phyloP scores from a whole-genome alignment of 2,888 invertebrate species.

The Fragum whitleyi region DNA sequence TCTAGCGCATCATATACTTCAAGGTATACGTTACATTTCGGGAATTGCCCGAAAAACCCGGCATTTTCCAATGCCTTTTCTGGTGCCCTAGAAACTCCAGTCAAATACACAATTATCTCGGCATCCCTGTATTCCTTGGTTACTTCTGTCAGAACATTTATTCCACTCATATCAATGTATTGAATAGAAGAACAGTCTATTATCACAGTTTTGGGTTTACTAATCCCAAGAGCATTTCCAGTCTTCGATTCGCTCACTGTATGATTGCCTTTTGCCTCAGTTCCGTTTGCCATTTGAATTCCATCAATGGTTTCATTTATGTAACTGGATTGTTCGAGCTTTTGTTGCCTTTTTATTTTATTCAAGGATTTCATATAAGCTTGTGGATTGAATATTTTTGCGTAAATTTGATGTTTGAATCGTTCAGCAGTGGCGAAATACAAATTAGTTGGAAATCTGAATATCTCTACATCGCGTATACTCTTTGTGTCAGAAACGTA shows the following conservation, averaged over 20 bases:
- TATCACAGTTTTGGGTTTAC: slow-evolving; percentile 51
- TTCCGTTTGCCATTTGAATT: background rate
- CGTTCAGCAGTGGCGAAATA: slow-evolving; percentile 63
- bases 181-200: slow-evolving; percentile 75
- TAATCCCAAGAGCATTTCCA: background rate
- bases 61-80: slow-evolving; percentile 30
- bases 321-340: background rate
- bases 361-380: background rate
- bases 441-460: slow-evolving; percentile 50
- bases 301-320: background rate
- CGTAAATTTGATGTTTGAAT: slow-evolving; percentile 55
- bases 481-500: slow-evolving; percentile 15
- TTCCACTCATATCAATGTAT: slow-evolving; percentile 77
- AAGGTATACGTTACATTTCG: slow-evolving; percentile 35
- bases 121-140: slow-evolving; percentile 58
- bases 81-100: slow-evolving; percentile 23
- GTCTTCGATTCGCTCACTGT: background rate
- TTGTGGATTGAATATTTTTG: slow-evolving; percentile 42
- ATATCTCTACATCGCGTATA: slow-evolving; percentile 50
- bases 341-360: background rate
- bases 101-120: slow-evolving; percentile 34
- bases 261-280: background rate
- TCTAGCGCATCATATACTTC: slow-evolving; percentile 54
- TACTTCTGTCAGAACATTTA: slow-evolving; percentile 70
- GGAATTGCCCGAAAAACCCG: slow-evolving; percentile 46